phyloP scores from a whole-genome alignment of 2,797 vertebrate species.

The Setipinna tenuifilis region DNA sequence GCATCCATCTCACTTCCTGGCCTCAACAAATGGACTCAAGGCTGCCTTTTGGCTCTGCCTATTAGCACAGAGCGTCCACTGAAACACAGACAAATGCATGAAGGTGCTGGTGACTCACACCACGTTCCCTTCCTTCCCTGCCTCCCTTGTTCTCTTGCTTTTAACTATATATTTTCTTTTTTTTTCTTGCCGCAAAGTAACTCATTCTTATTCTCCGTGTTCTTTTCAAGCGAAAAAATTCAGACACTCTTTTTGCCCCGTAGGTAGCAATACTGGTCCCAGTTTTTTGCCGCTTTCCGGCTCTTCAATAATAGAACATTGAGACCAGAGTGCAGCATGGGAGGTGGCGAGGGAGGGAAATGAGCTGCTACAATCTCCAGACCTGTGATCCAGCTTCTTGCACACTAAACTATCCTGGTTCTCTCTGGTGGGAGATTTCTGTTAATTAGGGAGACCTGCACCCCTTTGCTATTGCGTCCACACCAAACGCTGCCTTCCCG shows the following conservation, averaged over 20 bases:
- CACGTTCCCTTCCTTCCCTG: not conserved
- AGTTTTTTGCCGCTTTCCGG: conserved; percentile 39
- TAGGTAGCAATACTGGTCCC: conserved; percentile 24
- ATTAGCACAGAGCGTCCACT: not conserved
- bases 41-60: not conserved
- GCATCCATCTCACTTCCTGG: not conserved
- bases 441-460: conserved; percentile 67
- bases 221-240: not conserved
- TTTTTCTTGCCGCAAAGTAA: not conserved
- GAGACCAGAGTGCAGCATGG: conserved; percentile 43
- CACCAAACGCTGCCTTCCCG: not conserved
- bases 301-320: conserved; percentile 63
- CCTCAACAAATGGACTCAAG: not conserved
- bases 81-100: not conserved
- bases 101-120: not conserved
- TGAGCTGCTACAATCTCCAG: conserved; percentile 48
- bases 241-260: not conserved
- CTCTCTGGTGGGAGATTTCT: conserved; percentile 55
- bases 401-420: not conserved
- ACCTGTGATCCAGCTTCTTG: conserved; percentile 38
- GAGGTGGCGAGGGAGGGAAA: conserved; percentile 47
- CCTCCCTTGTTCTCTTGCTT: not conserved
- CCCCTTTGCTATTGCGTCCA: conserved; percentile 37
- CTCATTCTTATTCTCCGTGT: not conserved
- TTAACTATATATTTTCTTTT: not conserved